Conservation (phyloP, 2,888 invertebrate genomes). For the Caenorhabditis japonica region DNA sequence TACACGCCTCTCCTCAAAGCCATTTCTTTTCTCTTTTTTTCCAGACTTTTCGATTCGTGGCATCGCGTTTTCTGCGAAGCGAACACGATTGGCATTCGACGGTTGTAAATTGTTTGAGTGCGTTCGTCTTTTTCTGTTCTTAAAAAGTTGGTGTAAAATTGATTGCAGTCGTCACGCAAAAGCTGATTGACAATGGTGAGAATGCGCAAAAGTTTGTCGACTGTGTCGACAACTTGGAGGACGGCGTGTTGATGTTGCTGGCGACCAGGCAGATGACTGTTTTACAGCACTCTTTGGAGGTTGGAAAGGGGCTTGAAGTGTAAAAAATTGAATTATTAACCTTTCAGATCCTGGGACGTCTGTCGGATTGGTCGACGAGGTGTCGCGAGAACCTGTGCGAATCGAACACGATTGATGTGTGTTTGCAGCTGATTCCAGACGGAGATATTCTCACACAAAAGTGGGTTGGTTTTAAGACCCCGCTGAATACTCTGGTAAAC, state of each 20-base stretch:
- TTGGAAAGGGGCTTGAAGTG: background rate
- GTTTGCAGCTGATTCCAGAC: slow-evolving; percentile 60
- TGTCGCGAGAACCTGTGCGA: slow-evolving; percentile 62
- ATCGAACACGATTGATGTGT: slow-evolving; percentile 63
- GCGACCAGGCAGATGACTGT: slow-evolving; percentile 49
- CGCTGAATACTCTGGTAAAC: no score
- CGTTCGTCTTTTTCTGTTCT: background rate
- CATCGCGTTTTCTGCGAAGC: slow-evolving; percentile 33
- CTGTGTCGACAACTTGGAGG: slow-evolving; percentile 31
- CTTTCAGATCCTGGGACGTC: slow-evolving; percentile 55
- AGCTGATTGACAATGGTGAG: slow-evolving; percentile 46
- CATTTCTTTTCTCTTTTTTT: background rate
- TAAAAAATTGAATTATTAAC: background rate
- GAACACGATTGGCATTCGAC: slow-evolving; percentile 42
- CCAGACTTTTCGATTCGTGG: slow-evolving; percentile 42
- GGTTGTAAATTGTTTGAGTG: slow-evolving; percentile 42
- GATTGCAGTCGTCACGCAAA: slow-evolving; percentile 52
- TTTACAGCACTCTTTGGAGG: slow-evolving; percentile 55
- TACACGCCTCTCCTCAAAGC: background rate
- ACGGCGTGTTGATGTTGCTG: slow-evolving; percentile 37
- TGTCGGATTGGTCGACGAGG: slow-evolving; percentile 55
- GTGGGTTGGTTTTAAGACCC: slow-evolving; percentile 39
- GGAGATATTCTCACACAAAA: slow-evolving; percentile 69
- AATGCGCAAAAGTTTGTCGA: slow-evolving; percentile 54
- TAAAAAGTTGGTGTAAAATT: background rate